These are phyloP conservation scores for Limnephilus marmoratus DNA, from an alignment of 2,888 invertebrate genomes.

Conservation along the genomic window DNA sequence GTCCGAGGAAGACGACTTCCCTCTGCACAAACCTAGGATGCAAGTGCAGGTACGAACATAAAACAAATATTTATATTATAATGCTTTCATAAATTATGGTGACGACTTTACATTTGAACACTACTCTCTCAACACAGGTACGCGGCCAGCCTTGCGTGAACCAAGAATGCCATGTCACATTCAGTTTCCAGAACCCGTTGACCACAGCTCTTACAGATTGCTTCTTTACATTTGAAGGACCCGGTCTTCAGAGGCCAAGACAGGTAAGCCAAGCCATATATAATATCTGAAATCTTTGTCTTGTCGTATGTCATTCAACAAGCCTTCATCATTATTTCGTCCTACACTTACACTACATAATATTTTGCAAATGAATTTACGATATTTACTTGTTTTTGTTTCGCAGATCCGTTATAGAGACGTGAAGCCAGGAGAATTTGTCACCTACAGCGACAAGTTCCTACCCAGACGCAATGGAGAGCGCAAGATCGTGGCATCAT, in stretches of 20 bases:
- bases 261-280: conserved; percentile 71
- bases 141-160: conserved; percentile 76
- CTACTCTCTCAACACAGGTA: conserved; percentile 69
- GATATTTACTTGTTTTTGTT: neutral
- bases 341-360: neutral
- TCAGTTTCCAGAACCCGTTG: conserved; percentile 84
- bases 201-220: conserved; percentile 81
- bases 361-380: neutral
- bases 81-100: no score
- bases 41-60: conserved; percentile 77
- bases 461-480: conserved; percentile 79
- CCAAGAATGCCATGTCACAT: conserved; percentile 77
- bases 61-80: neutral
- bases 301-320: neutral
- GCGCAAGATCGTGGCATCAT: conserved; percentile 81
- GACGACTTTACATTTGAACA: neutral
- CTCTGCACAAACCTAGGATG: conserved; percentile 82
- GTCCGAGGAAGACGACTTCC: conserved; percentile 86
- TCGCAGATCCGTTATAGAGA: conserved; percentile 77
- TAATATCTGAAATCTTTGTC: neutral
- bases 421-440: conserved; percentile 80
- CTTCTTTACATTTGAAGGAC: conserved; percentile 83
- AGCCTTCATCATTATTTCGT: no score
- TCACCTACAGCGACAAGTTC: conserved; percentile 80
- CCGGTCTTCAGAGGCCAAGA: conserved; percentile 81